phyloP scores from a whole-genome alignment of 2,888 invertebrate genomes.

The Kryphioiulus occultus region DNA sequence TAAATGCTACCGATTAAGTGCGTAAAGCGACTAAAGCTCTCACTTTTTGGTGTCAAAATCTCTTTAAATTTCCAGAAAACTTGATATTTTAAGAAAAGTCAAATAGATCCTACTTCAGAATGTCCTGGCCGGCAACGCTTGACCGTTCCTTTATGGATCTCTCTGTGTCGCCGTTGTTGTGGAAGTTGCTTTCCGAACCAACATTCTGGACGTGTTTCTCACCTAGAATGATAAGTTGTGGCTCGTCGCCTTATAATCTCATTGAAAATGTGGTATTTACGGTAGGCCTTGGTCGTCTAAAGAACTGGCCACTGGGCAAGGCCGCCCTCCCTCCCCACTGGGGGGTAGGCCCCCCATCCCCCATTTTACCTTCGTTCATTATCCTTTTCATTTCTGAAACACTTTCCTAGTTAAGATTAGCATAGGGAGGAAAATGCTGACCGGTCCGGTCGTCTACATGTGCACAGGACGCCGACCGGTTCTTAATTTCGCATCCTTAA shows the following conservation, averaged over 20 bases:
- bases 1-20: background rate
- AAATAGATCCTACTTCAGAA: background rate
- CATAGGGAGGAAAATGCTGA: background rate
- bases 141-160: background rate
- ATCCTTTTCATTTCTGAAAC: background rate
- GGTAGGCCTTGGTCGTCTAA: background rate
- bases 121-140: background rate
- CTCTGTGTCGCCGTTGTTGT: background rate
- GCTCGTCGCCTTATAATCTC: background rate
- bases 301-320: background rate
- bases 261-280: background rate
- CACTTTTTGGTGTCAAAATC: background rate
- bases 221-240: background rate
- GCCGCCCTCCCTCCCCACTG: background rate
- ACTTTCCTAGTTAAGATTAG: background rate
- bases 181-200: background rate
- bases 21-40: background rate
- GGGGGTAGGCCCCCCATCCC: background rate
- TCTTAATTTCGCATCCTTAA: background rate
- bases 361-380: background rate
- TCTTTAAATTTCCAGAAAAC: background rate
- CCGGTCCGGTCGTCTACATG: background rate
- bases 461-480: background rate
- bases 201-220: background rate
- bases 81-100: background rate